phyloP scores from a whole-genome alignment of 1,140 invertebrate species.

The Sinonovacula constricta region DNA sequence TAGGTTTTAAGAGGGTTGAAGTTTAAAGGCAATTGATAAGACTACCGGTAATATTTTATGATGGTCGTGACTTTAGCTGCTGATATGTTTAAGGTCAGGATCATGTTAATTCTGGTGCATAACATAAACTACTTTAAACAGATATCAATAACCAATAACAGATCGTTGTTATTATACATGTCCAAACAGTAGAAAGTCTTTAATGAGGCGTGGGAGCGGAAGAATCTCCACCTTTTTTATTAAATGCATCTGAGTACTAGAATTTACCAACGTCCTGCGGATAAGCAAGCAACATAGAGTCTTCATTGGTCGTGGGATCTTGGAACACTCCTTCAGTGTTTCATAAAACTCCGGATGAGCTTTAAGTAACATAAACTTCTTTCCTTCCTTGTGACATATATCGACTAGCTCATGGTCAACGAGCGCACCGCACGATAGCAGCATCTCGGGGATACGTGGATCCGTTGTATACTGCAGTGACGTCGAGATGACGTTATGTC shows the following conservation, averaged over 20 bases:
- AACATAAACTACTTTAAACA: too few relatives aligned
- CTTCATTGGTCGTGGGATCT: constrained; percentile 57
- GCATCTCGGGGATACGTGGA: constrained; percentile 56
- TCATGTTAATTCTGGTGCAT: too few relatives aligned
- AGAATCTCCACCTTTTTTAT: constrained; percentile 64
- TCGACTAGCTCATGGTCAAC: constrained; percentile 56
- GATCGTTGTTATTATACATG: too few relatives aligned
- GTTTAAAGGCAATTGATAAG: too few relatives aligned
- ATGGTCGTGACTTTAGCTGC: too few relatives aligned
- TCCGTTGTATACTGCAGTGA: constrained; percentile 60
- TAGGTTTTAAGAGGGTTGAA: too few relatives aligned
- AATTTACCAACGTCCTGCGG: constrained; percentile 59
- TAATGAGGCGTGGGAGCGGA: constrained; percentile 65
- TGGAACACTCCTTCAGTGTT: constrained; percentile 55
- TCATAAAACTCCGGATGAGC: constrained; percentile 58
- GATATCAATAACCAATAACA: too few relatives aligned
- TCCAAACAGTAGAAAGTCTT: constrained; percentile 65
- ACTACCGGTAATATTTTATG: too few relatives aligned
- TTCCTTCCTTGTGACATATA: constrained; percentile 58
- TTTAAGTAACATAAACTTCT: constrained; percentile 59
- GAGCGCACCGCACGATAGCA: constrained; percentile 63
- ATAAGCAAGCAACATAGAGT: constrained; percentile 60
- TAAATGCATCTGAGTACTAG: constrained; percentile 53
- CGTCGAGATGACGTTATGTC: constrained; percentile 66
- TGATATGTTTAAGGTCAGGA: too few relatives aligned